Evolutionary conservation across 2,797 vertebrate genomes (phyloP), one percentile per base, ranked within the genome.

Genomic region (Strix occidentalis): DNA sequence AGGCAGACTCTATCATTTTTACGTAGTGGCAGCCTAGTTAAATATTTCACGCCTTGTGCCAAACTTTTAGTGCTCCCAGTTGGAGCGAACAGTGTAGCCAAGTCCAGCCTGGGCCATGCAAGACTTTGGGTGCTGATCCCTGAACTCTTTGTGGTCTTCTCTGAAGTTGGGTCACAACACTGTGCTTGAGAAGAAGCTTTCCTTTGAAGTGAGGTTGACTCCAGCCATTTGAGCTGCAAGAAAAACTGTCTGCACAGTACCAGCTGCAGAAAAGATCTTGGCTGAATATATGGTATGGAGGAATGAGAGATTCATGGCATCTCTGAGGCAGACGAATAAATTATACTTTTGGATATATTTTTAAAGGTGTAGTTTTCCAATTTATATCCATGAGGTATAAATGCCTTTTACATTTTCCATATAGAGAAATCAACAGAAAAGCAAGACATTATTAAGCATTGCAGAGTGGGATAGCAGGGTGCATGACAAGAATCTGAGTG

Each of bases 281-380:
- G 31, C 54, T 78, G 69, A 83, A 41, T 37, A 15, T 6, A 78
- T 75, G 68, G 28, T 37, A 39, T 10, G 7, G 20, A 83, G 37
- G 28, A 94, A 81, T 21, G 87, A 87, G 90, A 89, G 65, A 89
- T 80, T 92, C 60, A 54, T 81, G 89, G 57, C 65, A 69, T 88
- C 63, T 88, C 51, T 39, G 60, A 86, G 65, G 76, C 58, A 78
- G 54, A 86, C 6, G 19, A 93, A 90, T 75, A 69, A 84, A 76
- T 95, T 81, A 75, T 24, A 74, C 10, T 63, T 75, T 85, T 75
- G 51, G 41, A 94, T 89, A 35, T 69, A 41, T 78, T 90, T 94
- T 74, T 81, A 69, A 88, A 92, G 35, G n/a, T 66, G 20, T 15
- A 9, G 16, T 84, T 91, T 84, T 74, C n/a, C 51, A 68, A 23